These are phyloP conservation scores for Pyrrhia umbra DNA, from an alignment of 2,888 invertebrate species.

Conservation along the genomic window DNA sequence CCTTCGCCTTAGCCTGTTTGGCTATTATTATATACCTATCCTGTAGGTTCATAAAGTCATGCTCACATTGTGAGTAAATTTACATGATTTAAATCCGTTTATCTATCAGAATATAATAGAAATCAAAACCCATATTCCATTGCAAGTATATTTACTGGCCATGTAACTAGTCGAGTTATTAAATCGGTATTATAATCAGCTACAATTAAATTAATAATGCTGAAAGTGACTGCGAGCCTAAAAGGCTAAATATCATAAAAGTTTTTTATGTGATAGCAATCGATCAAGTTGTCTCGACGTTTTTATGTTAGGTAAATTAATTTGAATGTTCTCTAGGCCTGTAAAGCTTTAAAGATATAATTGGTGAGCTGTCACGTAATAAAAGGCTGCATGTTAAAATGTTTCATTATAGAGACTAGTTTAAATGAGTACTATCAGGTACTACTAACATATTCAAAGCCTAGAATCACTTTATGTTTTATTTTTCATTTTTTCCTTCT, in stretches of 20 bases:
- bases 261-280: conserved; percentile 34
- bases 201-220: conserved; percentile 9
- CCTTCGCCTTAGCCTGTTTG: no score
- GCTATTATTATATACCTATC: no score
- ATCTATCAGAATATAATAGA: no score
- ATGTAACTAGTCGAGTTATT: conserved; percentile 47
- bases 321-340: conserved; percentile 1
- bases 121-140: neutral
- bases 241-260: conserved; percentile 16
- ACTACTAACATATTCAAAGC: no score
- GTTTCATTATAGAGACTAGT: neutral
- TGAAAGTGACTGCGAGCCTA: conserved; percentile 8
- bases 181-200: conserved; percentile 36
- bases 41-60: no score
- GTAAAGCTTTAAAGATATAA: neutral
- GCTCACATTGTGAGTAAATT: no score
- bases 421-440: neutral
- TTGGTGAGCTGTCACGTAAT: neutral
- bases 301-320: conserved; percentile 3
- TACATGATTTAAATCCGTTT: no score
- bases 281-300: conserved; percentile 18
- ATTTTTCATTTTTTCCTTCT: no score
- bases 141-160: conserved; percentile 31
- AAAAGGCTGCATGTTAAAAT: neutral
- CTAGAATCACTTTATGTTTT: no score